Evolutionary conservation across 2,797 vertebrate genomes (phyloP).

Genomic region (Cynopterus sphinx): DNA sequence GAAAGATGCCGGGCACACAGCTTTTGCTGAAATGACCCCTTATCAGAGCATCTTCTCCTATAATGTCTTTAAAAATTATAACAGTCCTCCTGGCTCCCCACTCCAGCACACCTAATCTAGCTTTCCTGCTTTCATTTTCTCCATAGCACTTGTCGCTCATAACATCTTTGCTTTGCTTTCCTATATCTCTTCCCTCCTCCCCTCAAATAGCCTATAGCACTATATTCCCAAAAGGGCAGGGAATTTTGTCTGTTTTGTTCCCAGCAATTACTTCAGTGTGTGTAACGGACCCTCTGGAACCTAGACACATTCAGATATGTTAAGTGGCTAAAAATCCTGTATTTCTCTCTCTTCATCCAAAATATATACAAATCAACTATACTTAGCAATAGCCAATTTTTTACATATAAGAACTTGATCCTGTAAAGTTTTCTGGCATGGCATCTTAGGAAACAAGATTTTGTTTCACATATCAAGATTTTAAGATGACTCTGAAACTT

Average conservation of each 20-base stretch:
- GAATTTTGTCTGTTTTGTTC: neutral
- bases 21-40: neutral
- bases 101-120: accelerated
- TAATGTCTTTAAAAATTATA: neutral
- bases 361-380: neutral
- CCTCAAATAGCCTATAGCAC: neutral
- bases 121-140: neutral
- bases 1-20: neutral
- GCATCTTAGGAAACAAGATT: constrained; percentile 8
- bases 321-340: neutral
- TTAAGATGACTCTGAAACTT: constrained; percentile 43
- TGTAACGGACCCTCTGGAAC: neutral
- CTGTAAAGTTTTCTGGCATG: neutral
- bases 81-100: neutral
- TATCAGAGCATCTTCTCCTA: neutral
- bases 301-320: neutral
- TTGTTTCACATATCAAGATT: constrained; percentile 1
- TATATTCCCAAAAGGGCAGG: neutral
- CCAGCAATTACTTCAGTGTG: neutral
- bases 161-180: neutral
- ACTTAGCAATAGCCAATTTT: neutral
- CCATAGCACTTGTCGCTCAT: neutral
- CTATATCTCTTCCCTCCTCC: neutral
- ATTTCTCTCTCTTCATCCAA: neutral
- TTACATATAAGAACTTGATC: neutral